A percentile compares a stretch with the other conserved stretches of the same genome.
Evolutionary conservation across 30 jellyfish, hydroid and myxozoan genomes (phyloP).

Genomic region (Aurelia aurita): DNA sequence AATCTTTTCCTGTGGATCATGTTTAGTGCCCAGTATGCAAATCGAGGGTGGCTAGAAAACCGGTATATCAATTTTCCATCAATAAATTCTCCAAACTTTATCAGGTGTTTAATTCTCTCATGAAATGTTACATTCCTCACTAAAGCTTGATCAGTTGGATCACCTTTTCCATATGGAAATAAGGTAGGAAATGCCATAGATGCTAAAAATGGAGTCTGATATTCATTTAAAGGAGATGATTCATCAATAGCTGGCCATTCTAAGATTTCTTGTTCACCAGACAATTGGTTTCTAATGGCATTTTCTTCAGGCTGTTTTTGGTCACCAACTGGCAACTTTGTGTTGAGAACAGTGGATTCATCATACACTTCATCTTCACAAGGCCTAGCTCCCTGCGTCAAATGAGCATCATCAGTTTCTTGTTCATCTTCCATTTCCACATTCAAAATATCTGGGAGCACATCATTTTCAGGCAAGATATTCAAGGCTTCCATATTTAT

Average conservation of each 20-base stretch:
- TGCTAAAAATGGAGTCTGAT: conserved; percentile 23
- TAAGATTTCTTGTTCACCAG: background rate
- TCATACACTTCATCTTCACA: too few species aligned
- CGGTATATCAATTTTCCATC: background rate
- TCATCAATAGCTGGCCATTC: background rate
- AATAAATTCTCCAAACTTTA: conserved; percentile 3
- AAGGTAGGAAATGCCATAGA: conserved; percentile 62
- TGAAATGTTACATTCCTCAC: conserved; percentile 1
- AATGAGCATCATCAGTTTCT: too few species aligned
- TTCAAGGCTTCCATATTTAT: conserved; percentile 14
- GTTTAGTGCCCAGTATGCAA: background rate
- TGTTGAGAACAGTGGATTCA: too few species aligned
- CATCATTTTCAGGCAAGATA: conserved; percentile 40
- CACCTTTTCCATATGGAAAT: conserved; percentile 28
- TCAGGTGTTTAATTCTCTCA: background rate
- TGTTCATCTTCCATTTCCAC: too few species aligned
- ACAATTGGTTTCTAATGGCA: background rate
- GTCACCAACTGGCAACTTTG: too few species aligned
- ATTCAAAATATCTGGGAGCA: too few species aligned
- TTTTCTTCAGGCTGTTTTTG: background rate
- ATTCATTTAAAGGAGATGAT: conserved; percentile 33
- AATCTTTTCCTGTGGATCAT: background rate
- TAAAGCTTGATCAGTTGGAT: conserved; percentile 8
- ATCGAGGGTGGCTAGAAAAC: conserved; percentile 16
- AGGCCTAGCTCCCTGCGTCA: too few species aligned